Evolutionary conservation across 2,113 vertebrate species (phyloP), one percentile per base, ranked within the genome.

Genomic region (Cyanistes caeruleus): DNA sequence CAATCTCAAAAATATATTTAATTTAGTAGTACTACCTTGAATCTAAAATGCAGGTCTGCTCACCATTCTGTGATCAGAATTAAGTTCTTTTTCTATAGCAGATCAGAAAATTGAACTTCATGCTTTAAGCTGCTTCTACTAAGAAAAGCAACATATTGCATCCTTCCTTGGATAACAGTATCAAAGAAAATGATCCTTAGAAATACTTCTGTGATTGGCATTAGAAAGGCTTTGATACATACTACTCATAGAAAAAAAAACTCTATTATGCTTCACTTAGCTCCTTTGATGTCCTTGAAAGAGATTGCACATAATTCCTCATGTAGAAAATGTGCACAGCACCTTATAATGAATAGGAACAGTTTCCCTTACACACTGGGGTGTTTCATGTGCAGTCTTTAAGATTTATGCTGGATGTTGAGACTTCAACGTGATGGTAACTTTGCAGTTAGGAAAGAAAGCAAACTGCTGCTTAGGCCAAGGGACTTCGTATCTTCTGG

Each of bases 211-310:
- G 58, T 70, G 79, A 87, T 64, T 95, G 68, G 16, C 84, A 84
- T 79, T 79, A 97, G 11, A n/a, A 93, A 77, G 39, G 9, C 79
- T 94, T 95, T 90, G 76, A 52, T 91, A 88, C 1, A 0, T 67
- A 79, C 19, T 67, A 60, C 78, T 88, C 86, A 79, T 52, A 78
- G 52, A 63, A 31, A 33, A 12, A 43, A 18, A 48, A 11, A 14
- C 8, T 1, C 33, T 74, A 63, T 70, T 91, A 86, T 67, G 59
- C 65, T 89, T 95, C 53, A 52, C 69, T 93, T 93, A 80, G 33
- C 69, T 88, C n/a, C 51, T 94, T 96, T 96, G 65, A 97, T 90
- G 82, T 91, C 81, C 72, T 94, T 94, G 77, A 89, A 90, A 83
- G 72, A 79, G 69, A 70, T 80, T 74, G 31, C 43, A 89, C 35